Conservation (phyloP, 1,140 invertebrate genomes). For the Theocolax elegans region DNA sequence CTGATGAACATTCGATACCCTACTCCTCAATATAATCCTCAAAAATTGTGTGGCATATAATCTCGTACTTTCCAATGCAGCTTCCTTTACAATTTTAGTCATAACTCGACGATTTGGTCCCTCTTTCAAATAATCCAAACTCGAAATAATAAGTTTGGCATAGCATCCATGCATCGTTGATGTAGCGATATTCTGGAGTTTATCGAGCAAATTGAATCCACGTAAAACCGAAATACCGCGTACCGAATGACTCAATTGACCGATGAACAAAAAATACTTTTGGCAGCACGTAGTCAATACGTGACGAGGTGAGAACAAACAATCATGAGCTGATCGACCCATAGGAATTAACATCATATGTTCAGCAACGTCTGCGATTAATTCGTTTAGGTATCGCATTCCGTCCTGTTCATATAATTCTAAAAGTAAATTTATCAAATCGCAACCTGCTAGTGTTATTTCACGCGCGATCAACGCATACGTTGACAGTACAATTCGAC, state of each 20-base stretch:
- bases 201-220: constrained; percentile 82
- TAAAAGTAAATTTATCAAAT: constrained; percentile 82
- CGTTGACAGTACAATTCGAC: constrained; percentile 76
- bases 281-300: constrained; percentile 90
- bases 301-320: constrained; percentile 88
- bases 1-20: constrained; percentile 63
- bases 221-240: constrained; percentile 81
- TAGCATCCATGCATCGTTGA: constrained; percentile 90
- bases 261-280: constrained; percentile 93
- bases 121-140: constrained; percentile 86
- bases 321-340: constrained; percentile 83
- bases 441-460: constrained; percentile 78
- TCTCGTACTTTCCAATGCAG: constrained; percentile 79
- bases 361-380: constrained; percentile 82
- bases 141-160: constrained; percentile 90
- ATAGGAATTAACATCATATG: constrained; percentile 81
- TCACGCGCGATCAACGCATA: constrained; percentile 68
- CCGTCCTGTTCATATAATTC: constrained; percentile 68
- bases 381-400: constrained; percentile 77
- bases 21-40: constrained; percentile 83
- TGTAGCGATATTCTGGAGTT: constrained; percentile 82
- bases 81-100: constrained; percentile 75
- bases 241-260: constrained; percentile 81
- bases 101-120: constrained; percentile 58
- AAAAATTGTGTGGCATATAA: constrained; percentile 92